Percentiles rank a stretch among this genome's conserved stretches.
Evolutionary conservation across 2,113 vertebrate species (phyloP).

Genomic region (Neodontobutis hainanensis): DNA sequence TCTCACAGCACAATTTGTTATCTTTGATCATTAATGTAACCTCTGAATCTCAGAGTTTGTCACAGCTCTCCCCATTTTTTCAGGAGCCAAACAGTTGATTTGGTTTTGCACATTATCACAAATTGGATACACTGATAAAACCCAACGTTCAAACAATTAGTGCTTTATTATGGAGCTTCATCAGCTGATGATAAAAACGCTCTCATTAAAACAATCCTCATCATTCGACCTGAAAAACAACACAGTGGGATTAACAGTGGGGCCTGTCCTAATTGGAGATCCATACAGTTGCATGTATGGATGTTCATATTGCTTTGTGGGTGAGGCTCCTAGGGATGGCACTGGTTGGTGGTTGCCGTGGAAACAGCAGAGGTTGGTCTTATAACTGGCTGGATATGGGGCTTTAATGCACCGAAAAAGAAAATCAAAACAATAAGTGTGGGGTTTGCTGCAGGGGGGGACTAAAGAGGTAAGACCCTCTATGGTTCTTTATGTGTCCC

Average conservation of each 20-base stretch:
- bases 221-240: slow-evolving; percentile 29
- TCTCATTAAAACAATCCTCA: slow-evolving; percentile 41
- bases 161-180: slow-evolving; percentile 1
- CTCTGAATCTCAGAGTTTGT: background rate
- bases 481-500: background rate
- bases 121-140: background rate
- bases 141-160: background rate
- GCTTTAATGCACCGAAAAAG: slow-evolving; percentile 33
- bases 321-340: slow-evolving; percentile 14
- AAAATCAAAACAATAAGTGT: slow-evolving; percentile 7
- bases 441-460: background rate
- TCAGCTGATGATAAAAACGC: slow-evolving; percentile 27
- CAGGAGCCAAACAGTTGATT: background rate
- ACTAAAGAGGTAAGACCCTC: slow-evolving; percentile 1
- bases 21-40: background rate
- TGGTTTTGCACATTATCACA: background rate
- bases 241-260: slow-evolving; percentile 38
- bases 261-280: slow-evolving; percentile 44
- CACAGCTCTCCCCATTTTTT: background rate
- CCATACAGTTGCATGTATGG: slow-evolving; percentile 28
- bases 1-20: slow-evolving; percentile 3
- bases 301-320: slow-evolving; percentile 23
- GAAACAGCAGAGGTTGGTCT: slow-evolving; percentile 50
- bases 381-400: slow-evolving; percentile 24
- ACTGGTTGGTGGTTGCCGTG: slow-evolving; percentile 46